Percentiles rank a stretch among this genome's conserved stretches.
Evolutionary conservation across 1,140 invertebrate genomes (phyloP).

Genomic region (Halotydeus destructor): DNA sequence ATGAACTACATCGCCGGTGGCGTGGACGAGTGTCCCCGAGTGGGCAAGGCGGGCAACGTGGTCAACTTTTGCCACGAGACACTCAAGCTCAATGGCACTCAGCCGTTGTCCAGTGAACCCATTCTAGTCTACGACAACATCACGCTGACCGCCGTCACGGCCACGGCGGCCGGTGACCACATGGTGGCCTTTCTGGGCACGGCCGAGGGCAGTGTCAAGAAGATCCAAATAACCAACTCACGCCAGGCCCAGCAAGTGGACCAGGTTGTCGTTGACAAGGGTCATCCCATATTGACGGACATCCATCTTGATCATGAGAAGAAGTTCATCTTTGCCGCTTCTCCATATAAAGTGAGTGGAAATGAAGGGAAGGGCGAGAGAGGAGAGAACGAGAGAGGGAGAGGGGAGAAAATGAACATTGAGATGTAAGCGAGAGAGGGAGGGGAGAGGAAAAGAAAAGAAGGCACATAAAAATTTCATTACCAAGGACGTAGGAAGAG

Average conservation of each 20-base stretch:
- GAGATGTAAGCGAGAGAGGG: too few species aligned
- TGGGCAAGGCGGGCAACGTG: too few species aligned
- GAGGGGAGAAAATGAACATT: too few species aligned
- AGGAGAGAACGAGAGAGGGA: too few species aligned
- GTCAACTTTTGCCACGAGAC: conserved; percentile 76
- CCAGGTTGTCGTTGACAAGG: conserved; percentile 43
- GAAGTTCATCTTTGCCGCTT: conserved; percentile 48
- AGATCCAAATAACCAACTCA: conserved; percentile 32
- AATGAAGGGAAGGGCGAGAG: too few species aligned
- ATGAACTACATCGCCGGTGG: conserved; percentile 74
- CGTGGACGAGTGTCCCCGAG: conserved; percentile 64
- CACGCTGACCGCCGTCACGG: conserved; percentile 41
- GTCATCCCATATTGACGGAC: conserved; percentile 54
- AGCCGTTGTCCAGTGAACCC: conserved; percentile 50
- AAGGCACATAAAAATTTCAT: too few species aligned
- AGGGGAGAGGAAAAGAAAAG: too few species aligned
- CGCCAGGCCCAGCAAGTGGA: conserved; percentile 38
- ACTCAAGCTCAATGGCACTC: conserved; percentile 67
- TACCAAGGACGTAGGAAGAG: too few species aligned
- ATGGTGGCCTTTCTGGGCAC: conserved; percentile 81
- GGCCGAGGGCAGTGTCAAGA: conserved; percentile 47
- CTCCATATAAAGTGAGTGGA: conserved; percentile 38
- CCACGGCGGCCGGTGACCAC: conserved; percentile 53
- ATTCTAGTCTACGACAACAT: conserved; percentile 45
- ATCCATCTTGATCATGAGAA: conserved; percentile 52